Base-by-base conservation (phyloP, 92 coral and sea anemone species). In the Paramuricea clavata region DNA sequence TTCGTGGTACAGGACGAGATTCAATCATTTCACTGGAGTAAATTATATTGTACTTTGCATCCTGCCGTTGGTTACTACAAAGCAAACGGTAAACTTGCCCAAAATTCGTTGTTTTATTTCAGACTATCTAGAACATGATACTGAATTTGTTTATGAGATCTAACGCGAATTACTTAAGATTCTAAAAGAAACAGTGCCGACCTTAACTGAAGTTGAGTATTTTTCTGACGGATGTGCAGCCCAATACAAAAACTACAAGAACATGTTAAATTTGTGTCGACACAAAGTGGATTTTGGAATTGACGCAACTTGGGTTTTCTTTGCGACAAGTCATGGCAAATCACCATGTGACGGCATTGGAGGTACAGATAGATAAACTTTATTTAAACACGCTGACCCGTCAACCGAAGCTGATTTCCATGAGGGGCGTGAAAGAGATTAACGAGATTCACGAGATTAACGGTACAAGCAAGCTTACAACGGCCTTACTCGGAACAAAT, bases 1-100 rank as follows among this genome's bases (percentile, higher is more conserved):
- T 85, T 85, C 75, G 33, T 85, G 54, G 75, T 85, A 39, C 89
- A 85, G 64, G 89, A 85, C 74, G 76, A 78, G 22, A 43, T 70
- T 22, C 69, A 76, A 62, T 50, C 83, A 8, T 86, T 39, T 72
- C 83, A 76, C 30, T 76, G 89, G 83, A 69, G 30, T 44, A 74
- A 74, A 15, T 12, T 17, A 23, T 19, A 22, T 8, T 44, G 88
- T 32, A 85, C 88, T 23, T 59, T 85, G 12, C 88, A 85, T 44
- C 88, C 83, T 10, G 35, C 72, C 31, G 88, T 85, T 15, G n/a
- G 50, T 5, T 83, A 83, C 60, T 54, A 43, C 81, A 83, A 49
- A 11, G 30, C 70, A 77, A 59, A 68, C 16, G 47, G 13, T 26
- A 74, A 85, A 41, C 35, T 52, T 35, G 22, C 23, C 49, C 33